A percentile compares a stretch with the other conserved stretches of the same genome.
These are phyloP conservation scores for Drosophila watanabei DNA, from an alignment of 1,140 invertebrate genomes.

Conservation along the genomic window DNA sequence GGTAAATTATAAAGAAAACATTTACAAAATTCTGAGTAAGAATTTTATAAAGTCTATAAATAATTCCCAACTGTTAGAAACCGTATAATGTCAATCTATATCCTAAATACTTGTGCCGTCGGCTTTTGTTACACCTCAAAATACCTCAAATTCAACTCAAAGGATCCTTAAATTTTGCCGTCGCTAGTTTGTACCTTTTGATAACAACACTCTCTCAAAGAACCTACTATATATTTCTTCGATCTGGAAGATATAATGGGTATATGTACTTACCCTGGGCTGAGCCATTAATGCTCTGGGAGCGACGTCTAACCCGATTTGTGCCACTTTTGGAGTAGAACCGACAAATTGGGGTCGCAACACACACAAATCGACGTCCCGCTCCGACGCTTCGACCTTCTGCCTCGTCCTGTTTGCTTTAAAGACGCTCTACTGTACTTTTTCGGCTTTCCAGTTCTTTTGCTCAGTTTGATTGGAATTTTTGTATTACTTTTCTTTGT, in stretches of 20 bases:
- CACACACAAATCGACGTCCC: constrained; percentile 62
- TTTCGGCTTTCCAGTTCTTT: constrained; percentile 38
- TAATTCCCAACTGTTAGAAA: background rate
- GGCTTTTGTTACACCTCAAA: background rate
- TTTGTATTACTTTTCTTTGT: constrained; percentile 10
- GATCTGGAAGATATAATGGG: background rate
- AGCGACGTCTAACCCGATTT: constrained; percentile 86
- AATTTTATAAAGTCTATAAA: background rate
- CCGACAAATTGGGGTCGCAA: constrained; percentile 74
- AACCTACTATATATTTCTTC: background rate
- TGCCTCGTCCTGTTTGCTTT: constrained; percentile 19
- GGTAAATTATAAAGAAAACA: background rate
- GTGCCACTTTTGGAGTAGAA: constrained; percentile 85
- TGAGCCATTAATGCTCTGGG: constrained; percentile 86
- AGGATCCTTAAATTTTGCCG: constrained; percentile 2
- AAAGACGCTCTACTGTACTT: constrained; percentile 45
- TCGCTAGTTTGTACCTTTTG: constrained; percentile 1
- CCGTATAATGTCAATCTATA: background rate
- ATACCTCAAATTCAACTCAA: background rate
- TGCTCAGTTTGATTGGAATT: constrained; percentile 7
- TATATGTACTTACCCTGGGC: constrained; percentile 82
- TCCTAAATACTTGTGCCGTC: constrained; percentile 7
- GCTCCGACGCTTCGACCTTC: constrained; percentile 24
- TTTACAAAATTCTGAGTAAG: background rate
- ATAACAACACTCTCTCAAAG: constrained; percentile 30